Evolutionary conservation across 2,797 vertebrate genomes (phyloP).

Genomic region (Eupleurogrammus muticus): DNA sequence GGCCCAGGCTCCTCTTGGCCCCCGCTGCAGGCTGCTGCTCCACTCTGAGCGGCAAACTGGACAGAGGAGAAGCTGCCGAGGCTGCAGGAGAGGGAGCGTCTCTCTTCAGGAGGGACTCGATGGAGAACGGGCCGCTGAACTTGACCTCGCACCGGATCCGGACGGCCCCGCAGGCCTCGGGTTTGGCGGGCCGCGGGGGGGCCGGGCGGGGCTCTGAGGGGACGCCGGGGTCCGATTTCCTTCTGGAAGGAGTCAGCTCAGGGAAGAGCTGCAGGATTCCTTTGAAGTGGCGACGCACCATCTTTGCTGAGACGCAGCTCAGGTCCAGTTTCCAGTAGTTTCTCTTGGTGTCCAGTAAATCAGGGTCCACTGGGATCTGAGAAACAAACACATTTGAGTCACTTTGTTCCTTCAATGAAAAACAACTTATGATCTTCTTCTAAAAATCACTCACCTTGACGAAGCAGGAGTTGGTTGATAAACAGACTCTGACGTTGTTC

Average conservation of each 20-base stretch:
- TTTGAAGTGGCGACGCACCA: conserved; percentile 81
- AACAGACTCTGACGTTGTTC: conserved; percentile 80
- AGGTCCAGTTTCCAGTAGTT: conserved; percentile 83
- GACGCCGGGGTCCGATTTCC: neutral
- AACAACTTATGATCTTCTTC: too few species aligned
- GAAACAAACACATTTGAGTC: neutral
- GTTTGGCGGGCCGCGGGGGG: conserved; percentile 16
- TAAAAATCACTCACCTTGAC: conserved; percentile 68
- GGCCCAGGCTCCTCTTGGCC: conserved; percentile 33
- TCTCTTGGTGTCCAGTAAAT: conserved; percentile 59
- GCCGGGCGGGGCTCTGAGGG: neutral
- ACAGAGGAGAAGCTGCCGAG: conserved; percentile 29
- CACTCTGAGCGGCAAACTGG: neutral
- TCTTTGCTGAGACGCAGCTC: conserved; percentile 76
- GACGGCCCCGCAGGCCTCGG: conserved; percentile 8
- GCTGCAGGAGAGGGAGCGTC: conserved; percentile 29
- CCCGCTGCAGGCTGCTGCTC: conserved; percentile 21
- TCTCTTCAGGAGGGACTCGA: conserved; percentile 78
- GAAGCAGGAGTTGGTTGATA: conserved; percentile 81
- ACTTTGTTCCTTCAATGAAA: neutral
- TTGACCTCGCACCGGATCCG: conserved; percentile 55
- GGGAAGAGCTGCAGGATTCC: conserved; percentile 73
- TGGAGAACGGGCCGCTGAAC: conserved; percentile 80
- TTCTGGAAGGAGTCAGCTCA: conserved; percentile 54
- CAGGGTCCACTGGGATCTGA: conserved; percentile 73